phyloP scores from a whole-genome alignment of 2,113 vertebrate genomes.

The Leptodactylus fuscus region DNA sequence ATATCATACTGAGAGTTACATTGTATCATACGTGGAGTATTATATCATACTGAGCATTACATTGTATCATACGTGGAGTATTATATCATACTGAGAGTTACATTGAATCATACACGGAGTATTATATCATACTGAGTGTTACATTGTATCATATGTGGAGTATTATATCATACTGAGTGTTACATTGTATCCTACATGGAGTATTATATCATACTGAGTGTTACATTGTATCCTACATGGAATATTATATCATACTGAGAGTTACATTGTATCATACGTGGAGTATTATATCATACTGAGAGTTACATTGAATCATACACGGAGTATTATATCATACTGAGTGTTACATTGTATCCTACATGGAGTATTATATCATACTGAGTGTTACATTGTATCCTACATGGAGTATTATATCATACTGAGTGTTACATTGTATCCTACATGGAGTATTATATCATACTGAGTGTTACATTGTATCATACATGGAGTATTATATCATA shows the following conservation, averaged over 20 bases:
- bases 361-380: neutral
- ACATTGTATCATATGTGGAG: neutral
- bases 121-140: neutral
- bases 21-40: neutral
- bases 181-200: neutral
- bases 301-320: neutral
- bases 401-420: neutral
- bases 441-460: neutral
- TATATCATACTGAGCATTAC: neutral
- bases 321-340: neutral
- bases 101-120: neutral
- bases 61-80: neutral
- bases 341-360: neutral
- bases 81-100: too few relatives aligned
- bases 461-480: neutral
- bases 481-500: neutral
- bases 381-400: neutral
- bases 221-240: neutral
- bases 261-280: neutral
- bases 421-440: too few relatives aligned
- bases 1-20: neutral
- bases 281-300: neutral
- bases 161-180: neutral
- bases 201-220: neutral
- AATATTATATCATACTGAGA: neutral